These are phyloP conservation scores for Gymnogyps californianus DNA, from an alignment of 2,113 vertebrate genomes.

Conservation along the genomic window DNA sequence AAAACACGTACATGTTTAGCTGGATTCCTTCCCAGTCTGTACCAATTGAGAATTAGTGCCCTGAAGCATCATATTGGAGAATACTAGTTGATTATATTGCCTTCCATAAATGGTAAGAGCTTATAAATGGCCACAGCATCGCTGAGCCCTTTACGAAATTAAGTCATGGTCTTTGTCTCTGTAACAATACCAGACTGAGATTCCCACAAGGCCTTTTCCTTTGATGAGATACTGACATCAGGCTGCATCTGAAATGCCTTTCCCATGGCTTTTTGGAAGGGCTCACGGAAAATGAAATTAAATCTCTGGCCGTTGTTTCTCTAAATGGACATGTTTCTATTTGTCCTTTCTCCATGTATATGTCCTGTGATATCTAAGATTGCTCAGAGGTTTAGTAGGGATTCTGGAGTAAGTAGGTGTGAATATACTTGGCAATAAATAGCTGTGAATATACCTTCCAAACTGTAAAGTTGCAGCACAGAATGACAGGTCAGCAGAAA, in stretches of 20 bases:
- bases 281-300: background rate
- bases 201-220: conserved; percentile 13
- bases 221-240: conserved; percentile 1
- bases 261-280: conserved; percentile 12
- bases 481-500: background rate
- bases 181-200: conserved; percentile 12
- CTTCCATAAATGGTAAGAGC: background rate
- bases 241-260: conserved; percentile 4
- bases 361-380: background rate
- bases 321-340: background rate
- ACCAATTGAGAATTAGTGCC: background rate
- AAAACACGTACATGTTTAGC: background rate
- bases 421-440: background rate
- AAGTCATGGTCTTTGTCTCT: background rate
- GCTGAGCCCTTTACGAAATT: background rate
- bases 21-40: conserved; percentile 26
- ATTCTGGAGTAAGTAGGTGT: background rate
- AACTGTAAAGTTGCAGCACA: background rate
- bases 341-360: background rate
- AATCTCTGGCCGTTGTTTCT: background rate
- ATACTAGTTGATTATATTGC: background rate
- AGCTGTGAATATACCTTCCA: background rate
- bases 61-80: background rate
- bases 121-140: background rate
- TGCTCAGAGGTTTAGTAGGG: background rate